Evolutionary conservation across 2,113 vertebrate species (phyloP).

Genomic region (Saimiri boliviensis): DNA sequence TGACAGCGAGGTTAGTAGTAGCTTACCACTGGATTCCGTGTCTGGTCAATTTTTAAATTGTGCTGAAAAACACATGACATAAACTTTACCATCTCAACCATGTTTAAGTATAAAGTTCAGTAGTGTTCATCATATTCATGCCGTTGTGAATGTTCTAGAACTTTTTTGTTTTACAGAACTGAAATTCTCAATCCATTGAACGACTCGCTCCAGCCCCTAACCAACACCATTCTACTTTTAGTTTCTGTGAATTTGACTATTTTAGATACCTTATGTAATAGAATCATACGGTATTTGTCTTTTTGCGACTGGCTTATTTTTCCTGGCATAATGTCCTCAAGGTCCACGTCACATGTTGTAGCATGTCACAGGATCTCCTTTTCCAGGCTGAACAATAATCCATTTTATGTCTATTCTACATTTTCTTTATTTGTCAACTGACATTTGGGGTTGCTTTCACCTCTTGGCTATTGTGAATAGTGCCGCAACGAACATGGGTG

Average conservation of each 20-base stretch:
- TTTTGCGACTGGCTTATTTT: neutral
- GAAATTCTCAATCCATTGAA: neutral
- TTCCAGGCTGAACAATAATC: neutral
- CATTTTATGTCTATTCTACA: no score
- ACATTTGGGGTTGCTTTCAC: neutral
- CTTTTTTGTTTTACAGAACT: neutral
- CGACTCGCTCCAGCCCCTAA: no score
- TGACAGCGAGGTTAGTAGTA: neutral
- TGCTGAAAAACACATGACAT: neutral
- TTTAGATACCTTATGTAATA: neutral
- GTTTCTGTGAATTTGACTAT: neutral
- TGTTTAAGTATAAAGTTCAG: neutral
- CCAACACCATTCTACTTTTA: neutral
- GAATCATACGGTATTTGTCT: neutral
- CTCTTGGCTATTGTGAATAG: neutral
- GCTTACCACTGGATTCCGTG: neutral
- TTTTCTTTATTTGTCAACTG: neutral
- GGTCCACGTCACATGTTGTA: neutral
- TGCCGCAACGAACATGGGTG: neutral
- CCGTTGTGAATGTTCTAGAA: neutral
- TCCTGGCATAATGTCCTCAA: neutral
- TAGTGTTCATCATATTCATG: neutral
- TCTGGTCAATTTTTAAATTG: neutral
- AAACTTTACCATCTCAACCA: neutral
- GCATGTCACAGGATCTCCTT: neutral